These are phyloP conservation scores for Lytechinus pictus DNA, from an alignment of 35 echinoderm and acorn worm genomes.

Conservation along the genomic window DNA sequence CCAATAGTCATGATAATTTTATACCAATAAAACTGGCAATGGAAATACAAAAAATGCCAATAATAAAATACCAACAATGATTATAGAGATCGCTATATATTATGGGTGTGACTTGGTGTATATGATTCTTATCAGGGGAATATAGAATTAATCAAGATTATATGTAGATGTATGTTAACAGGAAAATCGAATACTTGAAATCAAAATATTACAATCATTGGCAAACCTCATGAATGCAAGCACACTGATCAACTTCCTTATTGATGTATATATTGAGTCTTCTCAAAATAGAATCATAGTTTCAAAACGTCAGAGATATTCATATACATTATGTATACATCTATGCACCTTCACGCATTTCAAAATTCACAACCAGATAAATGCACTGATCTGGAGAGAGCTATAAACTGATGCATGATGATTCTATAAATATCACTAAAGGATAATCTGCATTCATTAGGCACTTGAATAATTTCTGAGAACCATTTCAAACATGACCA, in stretches of 20 bases:
- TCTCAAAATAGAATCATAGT: background rate
- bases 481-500: too few species aligned
- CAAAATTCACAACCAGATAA: background rate
- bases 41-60: too few species aligned
- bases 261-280: background rate
- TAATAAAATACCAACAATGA: too few species aligned
- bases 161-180: too few species aligned
- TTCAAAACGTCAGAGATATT: background rate
- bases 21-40: too few species aligned
- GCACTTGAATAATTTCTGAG: background rate
- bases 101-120: too few species aligned
- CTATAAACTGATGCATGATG: background rate
- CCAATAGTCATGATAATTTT: too few species aligned
- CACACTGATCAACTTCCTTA: background rate
- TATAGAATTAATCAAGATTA: background rate
- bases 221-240: background rate
- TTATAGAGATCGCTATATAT: too few species aligned
- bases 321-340: background rate
- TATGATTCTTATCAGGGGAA: too few species aligned
- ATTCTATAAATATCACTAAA: background rate
- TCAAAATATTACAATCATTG: background rate
- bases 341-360: background rate
- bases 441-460: background rate
- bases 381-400: background rate
- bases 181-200: background rate